Evolutionary conservation across 2,797 vertebrate species (phyloP).

Genomic region (Eulemur coronatus): DNA sequence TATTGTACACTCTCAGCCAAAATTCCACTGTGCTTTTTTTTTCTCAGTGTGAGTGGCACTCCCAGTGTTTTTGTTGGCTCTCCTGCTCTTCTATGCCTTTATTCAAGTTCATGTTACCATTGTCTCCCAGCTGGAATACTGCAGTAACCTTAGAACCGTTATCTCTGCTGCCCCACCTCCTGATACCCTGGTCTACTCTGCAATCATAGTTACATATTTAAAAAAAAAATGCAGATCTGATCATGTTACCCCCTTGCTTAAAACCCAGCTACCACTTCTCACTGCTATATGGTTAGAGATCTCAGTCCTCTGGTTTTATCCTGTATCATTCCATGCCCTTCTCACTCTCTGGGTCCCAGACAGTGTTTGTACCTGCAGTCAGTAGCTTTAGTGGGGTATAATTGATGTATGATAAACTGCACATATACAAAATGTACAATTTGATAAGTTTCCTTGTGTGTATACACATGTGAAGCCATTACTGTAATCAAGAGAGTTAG

Average conservation of each 20-base stretch:
- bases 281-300: not conserved
- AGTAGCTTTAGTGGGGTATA: not conserved
- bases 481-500: not conserved
- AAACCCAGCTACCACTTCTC: not conserved
- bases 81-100: not conserved
- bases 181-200: not conserved
- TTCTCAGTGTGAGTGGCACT: not conserved
- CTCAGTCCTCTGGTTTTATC: not conserved
- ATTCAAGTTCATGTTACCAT: not conserved
- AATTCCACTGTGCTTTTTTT: not conserved
- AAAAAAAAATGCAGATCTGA: not conserved
- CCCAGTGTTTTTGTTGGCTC: not conserved
- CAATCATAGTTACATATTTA: not conserved
- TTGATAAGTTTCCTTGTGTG: not conserved
- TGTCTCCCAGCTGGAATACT: not conserved
- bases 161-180: not conserved
- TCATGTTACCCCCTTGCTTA: not conserved
- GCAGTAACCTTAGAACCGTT: not conserved
- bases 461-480: not conserved
- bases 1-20: not conserved
- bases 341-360: not conserved
- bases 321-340: not conserved
- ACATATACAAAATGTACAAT: not conserved
- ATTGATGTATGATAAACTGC: not conserved
- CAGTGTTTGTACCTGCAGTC: not conserved